These are phyloP conservation scores for Drosophila helvetica DNA, from an alignment of 2,888 invertebrate species.

Conservation along the genomic window DNA sequence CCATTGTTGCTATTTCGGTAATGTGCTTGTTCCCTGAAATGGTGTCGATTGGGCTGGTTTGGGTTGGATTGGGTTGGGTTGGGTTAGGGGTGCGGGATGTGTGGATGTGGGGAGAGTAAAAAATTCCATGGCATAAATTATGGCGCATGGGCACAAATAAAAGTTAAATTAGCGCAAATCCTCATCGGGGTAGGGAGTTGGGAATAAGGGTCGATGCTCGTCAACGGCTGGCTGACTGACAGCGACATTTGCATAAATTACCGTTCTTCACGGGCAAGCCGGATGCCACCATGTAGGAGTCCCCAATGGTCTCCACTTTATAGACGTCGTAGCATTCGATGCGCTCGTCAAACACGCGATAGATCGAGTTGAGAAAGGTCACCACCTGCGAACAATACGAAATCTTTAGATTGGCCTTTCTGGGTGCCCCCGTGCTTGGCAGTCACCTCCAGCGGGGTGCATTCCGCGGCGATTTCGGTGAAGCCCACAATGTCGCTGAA, in stretches of 20 bases:
- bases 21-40: conserved; percentile 91
- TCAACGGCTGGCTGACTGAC: conserved; percentile 51
- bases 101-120: conserved; percentile 11
- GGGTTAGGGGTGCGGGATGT: background rate
- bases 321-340: conserved; percentile 98
- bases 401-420: background rate
- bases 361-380: conserved; percentile 97
- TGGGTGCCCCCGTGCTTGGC: background rate
- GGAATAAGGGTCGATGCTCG: conserved; percentile 25
- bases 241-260: conserved; percentile 73
- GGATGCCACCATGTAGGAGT: conserved; percentile 95
- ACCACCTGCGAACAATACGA: conserved; percentile 88
- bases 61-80: conserved; percentile 3
- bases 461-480: conserved; percentile 95
- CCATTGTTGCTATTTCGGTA: conserved; percentile 94
- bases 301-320: conserved; percentile 96
- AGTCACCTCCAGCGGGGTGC: conserved; percentile 93
- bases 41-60: too few relatives aligned
- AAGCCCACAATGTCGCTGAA: conserved; percentile 98
- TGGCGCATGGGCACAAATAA: conserved; percentile 50
- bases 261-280: conserved; percentile 94
- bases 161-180: conserved; percentile 60
- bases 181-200: background rate
- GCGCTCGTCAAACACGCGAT: conserved; percentile 96
- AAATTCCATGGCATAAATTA: conserved; percentile 53